These are phyloP conservation scores for Cranoglanis bouderius DNA, from an alignment of 2,113 vertebrate genomes.

Conservation along the genomic window DNA sequence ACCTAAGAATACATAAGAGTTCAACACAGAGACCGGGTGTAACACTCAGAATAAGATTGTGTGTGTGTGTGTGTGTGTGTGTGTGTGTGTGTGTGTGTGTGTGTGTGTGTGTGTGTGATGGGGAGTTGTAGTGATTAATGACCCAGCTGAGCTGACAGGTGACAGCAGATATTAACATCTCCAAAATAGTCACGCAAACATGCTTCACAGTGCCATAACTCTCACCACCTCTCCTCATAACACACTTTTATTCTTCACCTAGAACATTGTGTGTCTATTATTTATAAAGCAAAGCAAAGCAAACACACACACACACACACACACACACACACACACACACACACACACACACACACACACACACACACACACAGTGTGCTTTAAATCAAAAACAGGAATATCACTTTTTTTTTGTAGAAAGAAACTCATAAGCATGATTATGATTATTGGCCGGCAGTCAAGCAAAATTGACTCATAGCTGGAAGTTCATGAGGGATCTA, in stretches of 20 bases:
- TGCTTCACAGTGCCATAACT: constrained; percentile 8
- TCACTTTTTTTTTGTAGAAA: background rate
- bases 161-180: constrained; percentile 13
- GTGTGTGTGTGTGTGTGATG: background rate
- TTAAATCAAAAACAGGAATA: background rate
- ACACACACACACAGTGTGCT: background rate
- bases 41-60: background rate
- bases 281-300: background rate
- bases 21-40: background rate
- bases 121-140: constrained; percentile 17
- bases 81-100: background rate
- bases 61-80: background rate
- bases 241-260: constrained; percentile 15
- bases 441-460: background rate
- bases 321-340: background rate
- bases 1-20: no score
- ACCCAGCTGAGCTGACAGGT: background rate
- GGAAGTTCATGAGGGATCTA: background rate
- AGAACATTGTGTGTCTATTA: background rate
- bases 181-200: constrained; percentile 9
- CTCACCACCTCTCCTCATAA: background rate
- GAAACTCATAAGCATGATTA: background rate
- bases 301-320: background rate
- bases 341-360: background rate
- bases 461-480: background rate